These are phyloP conservation scores for Thunnus thynnus DNA, from an alignment of 2,113 vertebrate species.

Conservation along the genomic window DNA sequence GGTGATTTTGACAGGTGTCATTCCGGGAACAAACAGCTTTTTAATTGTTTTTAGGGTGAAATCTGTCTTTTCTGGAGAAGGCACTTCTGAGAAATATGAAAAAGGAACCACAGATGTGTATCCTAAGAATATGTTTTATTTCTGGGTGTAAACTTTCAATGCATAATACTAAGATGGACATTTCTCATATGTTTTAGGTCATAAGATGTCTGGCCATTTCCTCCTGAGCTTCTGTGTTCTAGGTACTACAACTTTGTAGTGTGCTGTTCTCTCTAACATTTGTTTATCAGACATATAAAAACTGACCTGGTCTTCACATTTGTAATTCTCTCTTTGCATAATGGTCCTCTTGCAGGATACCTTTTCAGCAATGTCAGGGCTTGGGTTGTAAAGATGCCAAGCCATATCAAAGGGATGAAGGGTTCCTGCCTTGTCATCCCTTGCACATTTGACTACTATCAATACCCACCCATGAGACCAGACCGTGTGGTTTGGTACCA, in stretches of 20 bases:
- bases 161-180: neutral
- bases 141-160: neutral
- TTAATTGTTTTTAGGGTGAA: no score
- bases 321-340: neutral
- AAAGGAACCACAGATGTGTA: neutral
- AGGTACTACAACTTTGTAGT: slow-evolving; percentile 36
- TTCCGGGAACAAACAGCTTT: no score
- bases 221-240: slow-evolving; percentile 35
- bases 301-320: neutral
- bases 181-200: slow-evolving; percentile 27
- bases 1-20: no score
- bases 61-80: no score
- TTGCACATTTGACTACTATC: slow-evolving; percentile 64
- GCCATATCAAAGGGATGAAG: slow-evolving; percentile 43
- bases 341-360: slow-evolving; percentile 40
- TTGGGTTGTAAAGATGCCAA: slow-evolving; percentile 64
- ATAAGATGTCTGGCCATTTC: slow-evolving; percentile 44
- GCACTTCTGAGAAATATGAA: no score
- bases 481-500: slow-evolving; percentile 76
- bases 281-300: neutral
- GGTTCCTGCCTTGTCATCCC: slow-evolving; percentile 78
- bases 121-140: neutral
- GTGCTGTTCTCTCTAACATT: neutral
- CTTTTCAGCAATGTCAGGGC: slow-evolving; percentile 27
- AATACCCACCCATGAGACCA: slow-evolving; percentile 29